Base-by-base conservation (phyloP, 2,888 invertebrate genomes). In the Drosophila meridionalis region DNA sequence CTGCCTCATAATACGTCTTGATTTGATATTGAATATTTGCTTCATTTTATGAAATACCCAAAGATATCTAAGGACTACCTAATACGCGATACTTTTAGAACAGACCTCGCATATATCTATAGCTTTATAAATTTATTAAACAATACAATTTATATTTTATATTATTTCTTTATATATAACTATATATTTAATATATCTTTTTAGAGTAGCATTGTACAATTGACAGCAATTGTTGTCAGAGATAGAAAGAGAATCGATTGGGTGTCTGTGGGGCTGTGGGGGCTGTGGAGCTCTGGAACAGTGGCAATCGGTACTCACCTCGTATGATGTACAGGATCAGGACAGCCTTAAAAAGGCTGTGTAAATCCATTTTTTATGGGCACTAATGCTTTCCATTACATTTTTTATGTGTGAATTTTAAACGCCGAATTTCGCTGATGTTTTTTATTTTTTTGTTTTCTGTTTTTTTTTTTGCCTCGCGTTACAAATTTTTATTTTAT, bases 311-410 rank as follows among this genome's bases (percentile, higher is more conserved):
- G 50, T 62, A 90, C 93, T 93, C 86, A 93, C 93, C 93, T 92
- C 90, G 90, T 82, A 93, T 87, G 86, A 91, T 89, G 88, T 92
- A 93, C 87, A 93, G 92, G 91, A 93, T 93, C 91, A 93, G 91
- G 85, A 91, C 89, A 90, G 93, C 93, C 93, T 93, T 93, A 91
- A 92, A 92, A 93, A 93, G 93, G 93, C 93, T 91, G 87, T 91
- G 90, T 89, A 92, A 92, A 92, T 92, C 93, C 93, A 93, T 93
- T 93, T 93, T 93, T 93, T 93, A 90, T 91, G 90, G 87, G 87
- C 88, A 88, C 90, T 91, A 92, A 91, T 92, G 90, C 89, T 92
- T 93, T 92, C 93, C 93, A 93, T 93, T 93, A 93, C 93, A 93
- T 93, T 91, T 92, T 93, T 91, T 91, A 91, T 86, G 80, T 78